Conservation (phyloP, 2,888 invertebrate species). For the Apotomis betuletana region DNA sequence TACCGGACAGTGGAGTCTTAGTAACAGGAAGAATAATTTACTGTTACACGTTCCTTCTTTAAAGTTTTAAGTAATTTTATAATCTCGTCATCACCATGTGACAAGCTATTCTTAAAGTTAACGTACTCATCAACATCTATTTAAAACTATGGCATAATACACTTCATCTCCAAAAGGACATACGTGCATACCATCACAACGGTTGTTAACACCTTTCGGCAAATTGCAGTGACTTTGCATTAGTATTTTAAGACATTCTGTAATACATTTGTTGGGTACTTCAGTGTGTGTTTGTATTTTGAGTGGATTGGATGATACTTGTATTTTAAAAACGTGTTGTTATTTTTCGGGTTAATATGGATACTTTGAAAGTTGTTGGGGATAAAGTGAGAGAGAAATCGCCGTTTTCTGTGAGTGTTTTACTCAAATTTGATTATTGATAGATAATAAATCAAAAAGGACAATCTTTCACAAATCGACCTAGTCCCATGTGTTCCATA, state of each 20-base stretch:
- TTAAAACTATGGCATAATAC: conserved; percentile 38
- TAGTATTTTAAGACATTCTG: conserved; percentile 29
- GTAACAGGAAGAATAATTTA: no score
- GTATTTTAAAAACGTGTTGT: neutral
- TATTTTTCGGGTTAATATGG: conserved; percentile 55
- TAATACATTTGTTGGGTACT: conserved; percentile 14
- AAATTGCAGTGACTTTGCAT: conserved; percentile 1
- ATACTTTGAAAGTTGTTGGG: conserved; percentile 74
- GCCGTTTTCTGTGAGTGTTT: conserved; percentile 73
- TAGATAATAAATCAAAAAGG: no score
- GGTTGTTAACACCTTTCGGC: conserved; percentile 1
- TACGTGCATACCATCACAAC: neutral
- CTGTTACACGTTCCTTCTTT: no score
- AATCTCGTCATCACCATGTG: neutral
- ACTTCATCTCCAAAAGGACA: neutral
- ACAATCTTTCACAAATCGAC: no score
- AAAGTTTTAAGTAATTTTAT: no score
- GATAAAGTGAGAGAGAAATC: conserved; percentile 74
- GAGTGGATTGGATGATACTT: neutral
- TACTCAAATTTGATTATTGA: no score
- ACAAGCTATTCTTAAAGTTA: conserved; percentile 1
- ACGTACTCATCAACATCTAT: conserved; percentile 25
- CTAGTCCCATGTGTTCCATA: no score
- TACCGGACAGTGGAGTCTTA: no score
- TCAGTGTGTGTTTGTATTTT: conserved; percentile 9